Base-by-base conservation (phyloP, 2,888 invertebrate species). In the Drosophila rellima region DNA sequence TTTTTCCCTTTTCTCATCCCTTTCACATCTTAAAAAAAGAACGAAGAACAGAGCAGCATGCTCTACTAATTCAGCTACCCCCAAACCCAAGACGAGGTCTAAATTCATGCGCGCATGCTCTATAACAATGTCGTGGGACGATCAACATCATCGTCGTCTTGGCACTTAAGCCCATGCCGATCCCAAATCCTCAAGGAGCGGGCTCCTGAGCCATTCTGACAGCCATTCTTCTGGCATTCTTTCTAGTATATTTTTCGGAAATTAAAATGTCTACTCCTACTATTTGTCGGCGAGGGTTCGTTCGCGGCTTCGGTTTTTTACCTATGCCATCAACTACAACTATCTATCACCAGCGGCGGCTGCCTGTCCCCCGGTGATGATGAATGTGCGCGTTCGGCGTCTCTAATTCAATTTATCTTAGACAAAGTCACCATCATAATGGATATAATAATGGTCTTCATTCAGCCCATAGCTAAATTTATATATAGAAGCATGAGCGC, bases 201-300 rank as follows among this genome's bases (percentile, higher is more conserved):
- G 29, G 37, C 50, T 64, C 45, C 56, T 39, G 20, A 15, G 48
- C 42, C 37, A 11, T 35, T 26, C 15, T 13, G 39, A 37, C 45
- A 50, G 13, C 33, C 56, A 73, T 69, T 83, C 87, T 86, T 78
- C 73, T 78, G 73, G 63, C 85, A 57, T 11, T 29, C 47, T 45
- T 44, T 51, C 51, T 51, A 56, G 57, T 70, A 84, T 81, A 77
- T 80, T 80, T 79, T 81, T 78, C 56, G 78, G 70, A 85, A 85
- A 85, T 85, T 87, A 84, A 88, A 86, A 76, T 77, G 85, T 89
- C 85, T 87, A 89, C 89, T 86, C 85, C 85, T 89, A 89, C 85
- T 81, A 84, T 87, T 70, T 74, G 78, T 71, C 72, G 54, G 68
- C 72, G 71, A 76, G 84, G 84, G 84, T 73, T 70, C 72, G 29